Conservation (phyloP, 2,888 invertebrate species). For the Eupeodes latifasciatus region DNA sequence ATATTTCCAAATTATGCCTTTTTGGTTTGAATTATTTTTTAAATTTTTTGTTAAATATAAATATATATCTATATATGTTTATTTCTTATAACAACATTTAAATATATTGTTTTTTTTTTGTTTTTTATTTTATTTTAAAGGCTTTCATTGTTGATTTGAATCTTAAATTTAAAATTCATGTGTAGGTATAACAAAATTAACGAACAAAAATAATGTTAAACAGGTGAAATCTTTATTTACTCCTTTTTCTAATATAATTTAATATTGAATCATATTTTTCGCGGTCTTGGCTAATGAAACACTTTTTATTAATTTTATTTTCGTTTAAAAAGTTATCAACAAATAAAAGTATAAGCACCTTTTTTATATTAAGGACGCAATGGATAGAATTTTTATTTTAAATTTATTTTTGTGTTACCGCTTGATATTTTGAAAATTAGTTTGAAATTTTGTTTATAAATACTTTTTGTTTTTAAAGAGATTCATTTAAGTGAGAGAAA, state of each 20-base stretch:
- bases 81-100: slow-evolving; percentile 50
- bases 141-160: slow-evolving; percentile 63
- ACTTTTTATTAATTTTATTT: slow-evolving; percentile 45
- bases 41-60: slow-evolving; percentile 25
- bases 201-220: slow-evolving; percentile 15
- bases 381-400: slow-evolving; percentile 52
- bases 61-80: slow-evolving; percentile 30
- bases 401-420: slow-evolving; percentile 42
- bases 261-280: slow-evolving; percentile 38
- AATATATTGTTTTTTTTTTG: slow-evolving; percentile 51
- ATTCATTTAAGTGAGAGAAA: slow-evolving; percentile 47
- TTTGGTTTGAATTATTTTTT: slow-evolving; percentile 19
- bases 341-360: slow-evolving; percentile 25
- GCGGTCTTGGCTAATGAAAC: slow-evolving; percentile 56
- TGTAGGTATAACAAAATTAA: slow-evolving; percentile 53
- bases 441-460: slow-evolving; percentile 13
- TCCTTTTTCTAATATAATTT: neutral
- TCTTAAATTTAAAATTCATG: slow-evolving; percentile 12
- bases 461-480: slow-evolving; percentile 16
- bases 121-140: slow-evolving; percentile 65
- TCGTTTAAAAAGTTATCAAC: slow-evolving; percentile 12
- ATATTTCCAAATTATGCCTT: slow-evolving; percentile 3
- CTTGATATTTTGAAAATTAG: slow-evolving; percentile 36
- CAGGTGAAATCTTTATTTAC: neutral
- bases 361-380: slow-evolving; percentile 65